A percentile compares a stretch with the other conserved stretches of the same genome.
Evolutionary conservation across 37 sponge, comb jelly and placozoan genomes (phyloP).

Genomic region (Spongilla lacustris): DNA sequence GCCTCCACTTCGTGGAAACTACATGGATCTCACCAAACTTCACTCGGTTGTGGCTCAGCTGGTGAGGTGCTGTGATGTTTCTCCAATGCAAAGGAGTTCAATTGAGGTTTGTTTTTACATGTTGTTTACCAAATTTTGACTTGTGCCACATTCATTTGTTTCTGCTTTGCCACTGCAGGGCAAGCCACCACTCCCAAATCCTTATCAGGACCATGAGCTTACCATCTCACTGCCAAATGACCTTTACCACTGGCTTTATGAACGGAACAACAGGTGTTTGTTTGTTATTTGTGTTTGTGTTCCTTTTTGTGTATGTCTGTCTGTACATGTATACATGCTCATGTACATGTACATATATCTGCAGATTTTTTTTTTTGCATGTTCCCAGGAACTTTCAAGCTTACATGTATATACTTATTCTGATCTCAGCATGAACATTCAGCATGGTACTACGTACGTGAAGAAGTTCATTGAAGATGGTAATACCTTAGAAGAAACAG

Average conservation of each 20-base stretch:
- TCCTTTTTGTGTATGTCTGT: constrained; percentile 16
- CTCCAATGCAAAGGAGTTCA: constrained; percentile 46
- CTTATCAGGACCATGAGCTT: constrained; percentile 71
- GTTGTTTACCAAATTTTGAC: neutral
- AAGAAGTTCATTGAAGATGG: constrained; percentile 89
- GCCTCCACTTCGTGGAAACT: constrained; percentile 77
- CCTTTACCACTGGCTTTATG: constrained; percentile 70
- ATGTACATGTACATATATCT: neutral
- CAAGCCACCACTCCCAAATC: constrained; percentile 49
- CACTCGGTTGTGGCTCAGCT: constrained; percentile 77
- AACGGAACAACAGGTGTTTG: constrained; percentile 51
- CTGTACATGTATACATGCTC: neutral
- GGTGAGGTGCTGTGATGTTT: constrained; percentile 83
- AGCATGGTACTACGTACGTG: constrained; percentile 61
- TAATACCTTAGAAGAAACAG: constrained; percentile 71
- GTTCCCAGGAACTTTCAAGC: too few relatives aligned
- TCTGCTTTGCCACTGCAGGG: constrained; percentile 31
- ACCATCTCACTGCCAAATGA: constrained; percentile 58
- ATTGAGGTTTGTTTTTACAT: constrained; percentile 35
- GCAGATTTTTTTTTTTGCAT: neutral
- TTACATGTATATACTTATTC: neutral
- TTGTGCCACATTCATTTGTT: neutral
- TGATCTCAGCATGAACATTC: constrained; percentile 15
- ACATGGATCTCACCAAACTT: constrained; percentile 81
- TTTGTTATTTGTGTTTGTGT: neutral